A percentile compares a stretch with the other conserved stretches of the same genome.
Conservation (phyloP, 2,888 invertebrate genomes). For the Salpingus planirostris region DNA sequence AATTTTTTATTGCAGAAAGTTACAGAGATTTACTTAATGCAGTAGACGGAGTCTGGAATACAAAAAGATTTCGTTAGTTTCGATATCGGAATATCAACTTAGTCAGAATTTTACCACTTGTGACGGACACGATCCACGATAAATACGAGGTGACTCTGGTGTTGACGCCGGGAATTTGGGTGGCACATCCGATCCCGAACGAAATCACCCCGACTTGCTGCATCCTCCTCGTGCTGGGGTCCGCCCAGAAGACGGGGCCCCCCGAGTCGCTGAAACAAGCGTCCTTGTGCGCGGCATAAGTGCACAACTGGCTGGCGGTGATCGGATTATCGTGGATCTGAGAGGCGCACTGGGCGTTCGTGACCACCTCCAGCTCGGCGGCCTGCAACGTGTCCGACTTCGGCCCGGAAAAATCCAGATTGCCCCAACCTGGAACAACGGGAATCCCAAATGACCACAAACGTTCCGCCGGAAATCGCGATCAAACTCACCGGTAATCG, state of each 20-base stretch:
- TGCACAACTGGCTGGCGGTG: conserved; percentile 26
- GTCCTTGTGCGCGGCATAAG: conserved; percentile 25
- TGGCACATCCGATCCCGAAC: conserved; percentile 48
- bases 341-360: conserved; percentile 40
- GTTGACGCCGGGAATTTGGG: conserved; percentile 45
- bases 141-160: conserved; percentile 47
- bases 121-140: conserved; percentile 45
- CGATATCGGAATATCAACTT: no score
- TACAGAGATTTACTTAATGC: conserved; percentile 19
- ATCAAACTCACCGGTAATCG: conserved; percentile 42
- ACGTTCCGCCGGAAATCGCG: no score
- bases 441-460: neutral
- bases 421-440: conserved; percentile 59
- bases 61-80: conserved; percentile 6
- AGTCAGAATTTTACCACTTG: conserved; percentile 28
- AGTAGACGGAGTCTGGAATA: conserved; percentile 30
- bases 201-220: conserved; percentile 48
- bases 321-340: conserved; percentile 17
- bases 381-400: conserved; percentile 45
- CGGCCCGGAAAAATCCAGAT: conserved; percentile 43
- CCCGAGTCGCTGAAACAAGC: conserved; percentile 30
- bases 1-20: conserved; percentile 2
- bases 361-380: conserved; percentile 46
- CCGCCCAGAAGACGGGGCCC: conserved; percentile 40
- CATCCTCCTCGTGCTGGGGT: conserved; percentile 35